Conservation (phyloP, 2,888 invertebrate genomes). For the Yponomeuta evonymella region DNA sequence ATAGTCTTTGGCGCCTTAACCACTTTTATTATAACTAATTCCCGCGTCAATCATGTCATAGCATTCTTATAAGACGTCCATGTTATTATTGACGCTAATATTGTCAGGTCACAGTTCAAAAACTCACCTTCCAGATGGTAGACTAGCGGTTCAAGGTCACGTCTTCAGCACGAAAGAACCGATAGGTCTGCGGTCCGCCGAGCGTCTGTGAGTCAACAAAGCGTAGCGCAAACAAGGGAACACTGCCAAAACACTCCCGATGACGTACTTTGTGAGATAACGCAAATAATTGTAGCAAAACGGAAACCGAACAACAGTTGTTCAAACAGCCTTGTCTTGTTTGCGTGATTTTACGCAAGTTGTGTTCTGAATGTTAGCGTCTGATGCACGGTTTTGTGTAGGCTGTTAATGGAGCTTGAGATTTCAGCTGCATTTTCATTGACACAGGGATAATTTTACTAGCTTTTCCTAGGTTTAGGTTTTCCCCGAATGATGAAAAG, state of each 20-base stretch:
- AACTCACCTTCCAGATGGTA: slow-evolving; percentile 56
- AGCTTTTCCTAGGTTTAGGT: no score
- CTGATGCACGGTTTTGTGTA: background rate
- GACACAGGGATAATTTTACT: no score
- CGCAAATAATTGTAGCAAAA: slow-evolving; percentile 28
- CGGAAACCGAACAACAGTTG: background rate
- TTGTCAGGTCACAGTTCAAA: slow-evolving; percentile 31
- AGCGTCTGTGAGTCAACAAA: slow-evolving; percentile 54
- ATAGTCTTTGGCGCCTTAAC: background rate
- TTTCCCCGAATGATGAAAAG: no score
- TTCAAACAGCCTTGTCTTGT: background rate
- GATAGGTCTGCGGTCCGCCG: slow-evolving; percentile 32
- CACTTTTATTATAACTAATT: background rate
- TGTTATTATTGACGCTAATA: slow-evolving; percentile 14
- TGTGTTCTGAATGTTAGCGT: background rate
- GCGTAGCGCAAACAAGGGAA: slow-evolving; percentile 45
- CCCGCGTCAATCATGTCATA: background rate
- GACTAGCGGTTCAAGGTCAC: slow-evolving; percentile 48
- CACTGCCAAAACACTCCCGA: slow-evolving; percentile 59
- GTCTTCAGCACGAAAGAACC: slow-evolving; percentile 25
- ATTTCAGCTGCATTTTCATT: no score
- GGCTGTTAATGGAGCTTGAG: no score
- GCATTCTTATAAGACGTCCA: background rate
- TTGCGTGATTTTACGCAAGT: background rate
- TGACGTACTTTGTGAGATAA: slow-evolving; percentile 54